Evolutionary conservation across 2,888 invertebrate genomes (phyloP).

Genomic region (Hypomecis punctinalis): DNA sequence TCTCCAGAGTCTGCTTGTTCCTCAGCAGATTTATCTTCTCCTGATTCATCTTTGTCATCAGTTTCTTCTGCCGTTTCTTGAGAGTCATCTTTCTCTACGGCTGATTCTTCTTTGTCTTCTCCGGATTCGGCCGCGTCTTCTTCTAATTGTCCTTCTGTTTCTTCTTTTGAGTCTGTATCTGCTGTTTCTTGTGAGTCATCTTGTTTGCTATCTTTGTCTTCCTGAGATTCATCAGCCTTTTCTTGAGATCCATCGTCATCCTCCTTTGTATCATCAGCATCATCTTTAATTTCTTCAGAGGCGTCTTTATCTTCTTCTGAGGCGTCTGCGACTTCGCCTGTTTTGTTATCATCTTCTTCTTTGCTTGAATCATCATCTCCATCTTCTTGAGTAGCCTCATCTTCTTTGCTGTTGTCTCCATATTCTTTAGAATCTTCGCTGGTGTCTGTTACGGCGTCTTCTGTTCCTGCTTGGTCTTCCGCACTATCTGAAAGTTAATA

Average conservation of each 20-base stretch:
- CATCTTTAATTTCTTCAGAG: conserved; percentile 55
- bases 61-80: conserved; percentile 52
- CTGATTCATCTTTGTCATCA: conserved; percentile 50
- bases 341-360: conserved; percentile 41
- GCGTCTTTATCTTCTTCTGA: conserved; percentile 62
- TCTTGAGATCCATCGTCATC: conserved; percentile 56
- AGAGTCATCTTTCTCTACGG: conserved; percentile 55
- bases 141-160: conserved; percentile 65
- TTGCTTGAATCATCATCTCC: conserved; percentile 51
- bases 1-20: conserved; percentile 49
- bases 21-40: conserved; percentile 54
- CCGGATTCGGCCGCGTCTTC: conserved; percentile 63
- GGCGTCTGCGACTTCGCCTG: conserved; percentile 53
- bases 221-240: conserved; percentile 57
- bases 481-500: conserved; percentile 66
- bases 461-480: conserved; percentile 59
- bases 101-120: conserved; percentile 62
- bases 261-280: conserved; percentile 57
- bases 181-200: conserved; percentile 56
- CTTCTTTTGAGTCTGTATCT: conserved; percentile 59
- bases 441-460: conserved; percentile 56
- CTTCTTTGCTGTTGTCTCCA: conserved; percentile 45
- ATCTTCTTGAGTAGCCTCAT: conserved; percentile 46
- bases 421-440: conserved; percentile 51
- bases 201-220: conserved; percentile 53